These are phyloP conservation scores for Sphaeridia pumilis DNA, from an alignment of 2,888 invertebrate species.

Conservation along the genomic window DNA sequence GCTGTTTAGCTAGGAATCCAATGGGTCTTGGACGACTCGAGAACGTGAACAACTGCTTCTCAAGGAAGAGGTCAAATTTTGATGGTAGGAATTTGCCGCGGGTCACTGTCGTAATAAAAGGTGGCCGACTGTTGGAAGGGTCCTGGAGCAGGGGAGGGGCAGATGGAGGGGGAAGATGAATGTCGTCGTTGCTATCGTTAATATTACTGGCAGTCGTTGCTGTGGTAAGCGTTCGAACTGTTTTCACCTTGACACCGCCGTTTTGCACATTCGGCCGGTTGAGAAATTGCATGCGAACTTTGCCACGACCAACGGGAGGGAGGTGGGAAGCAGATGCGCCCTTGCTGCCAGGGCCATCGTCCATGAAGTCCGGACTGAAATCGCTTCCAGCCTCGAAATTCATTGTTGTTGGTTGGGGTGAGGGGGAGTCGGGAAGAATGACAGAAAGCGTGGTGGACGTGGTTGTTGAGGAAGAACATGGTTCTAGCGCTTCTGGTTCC, in stretches of 20 bases:
- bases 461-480: constrained; percentile 7
- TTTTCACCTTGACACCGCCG: constrained; percentile 10
- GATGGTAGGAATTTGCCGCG: constrained; percentile 33
- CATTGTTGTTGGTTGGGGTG: not conserved
- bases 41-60: constrained; percentile 32
- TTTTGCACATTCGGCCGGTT: constrained; percentile 28
- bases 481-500: not conserved
- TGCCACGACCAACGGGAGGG: not conserved
- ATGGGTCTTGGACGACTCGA: constrained; percentile 34
- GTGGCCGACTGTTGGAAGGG: constrained; percentile 20
- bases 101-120: constrained; percentile 34
- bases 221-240: not conserved
- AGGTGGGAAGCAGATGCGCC: not conserved
- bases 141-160: not conserved
- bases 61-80: constrained; percentile 35
- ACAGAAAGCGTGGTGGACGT: too few species aligned
- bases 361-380: not conserved
- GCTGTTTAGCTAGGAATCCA: constrained; percentile 27
- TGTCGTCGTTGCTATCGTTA: not conserved
- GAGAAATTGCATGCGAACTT: constrained; percentile 12
- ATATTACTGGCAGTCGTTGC: not conserved
- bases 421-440: not conserved
- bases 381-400: not conserved
- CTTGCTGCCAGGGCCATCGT: not conserved
- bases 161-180: not conserved